A percentile compares a stretch with the other conserved stretches of the same genome.
phyloP scores from a whole-genome alignment of 2,888 invertebrate genomes.

The Leucania comma region DNA sequence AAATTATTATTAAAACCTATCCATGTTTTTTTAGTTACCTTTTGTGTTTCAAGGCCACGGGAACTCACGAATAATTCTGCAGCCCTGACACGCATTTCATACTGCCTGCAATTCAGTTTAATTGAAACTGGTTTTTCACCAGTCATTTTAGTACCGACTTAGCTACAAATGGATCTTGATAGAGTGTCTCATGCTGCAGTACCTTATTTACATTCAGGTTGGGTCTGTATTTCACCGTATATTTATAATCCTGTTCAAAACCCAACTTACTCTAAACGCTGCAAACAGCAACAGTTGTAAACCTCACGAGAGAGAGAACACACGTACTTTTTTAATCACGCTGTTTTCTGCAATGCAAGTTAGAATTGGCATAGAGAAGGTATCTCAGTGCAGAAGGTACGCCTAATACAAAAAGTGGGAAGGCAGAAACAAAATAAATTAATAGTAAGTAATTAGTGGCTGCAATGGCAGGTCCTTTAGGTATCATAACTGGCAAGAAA shows the following conservation, averaged over 20 bases:
- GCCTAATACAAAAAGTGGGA: neutral
- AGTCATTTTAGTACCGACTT: neutral
- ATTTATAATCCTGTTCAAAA: conserved; percentile 29
- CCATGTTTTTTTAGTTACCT: too few species aligned
- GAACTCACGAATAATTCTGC: too few species aligned
- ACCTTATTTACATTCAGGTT: conserved; percentile 27
- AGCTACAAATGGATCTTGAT: conserved; percentile 9
- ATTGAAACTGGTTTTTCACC: too few species aligned
- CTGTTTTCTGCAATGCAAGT: conserved; percentile 45
- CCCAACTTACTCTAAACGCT: conserved; percentile 40
- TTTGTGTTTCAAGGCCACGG: too few species aligned
- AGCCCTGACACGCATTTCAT: too few species aligned
- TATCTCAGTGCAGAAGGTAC: neutral
- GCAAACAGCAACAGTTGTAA: conserved; percentile 47
- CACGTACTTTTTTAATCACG: conserved; percentile 62
- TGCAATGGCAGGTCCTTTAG: neutral
- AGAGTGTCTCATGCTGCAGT: conserved; percentile 6
- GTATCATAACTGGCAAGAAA: neutral
- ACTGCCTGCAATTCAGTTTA: too few species aligned
- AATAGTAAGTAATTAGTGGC: neutral
- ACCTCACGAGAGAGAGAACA: conserved; percentile 52
- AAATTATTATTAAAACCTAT: too few species aligned
- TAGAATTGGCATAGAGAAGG: conserved; percentile 14
- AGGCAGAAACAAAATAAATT: neutral
- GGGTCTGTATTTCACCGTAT: conserved; percentile 19